Percentiles rank a stretch among this genome's conserved stretches.
These are phyloP conservation scores for Agapostemon virescens DNA, from an alignment of 2,888 invertebrate species.

Conservation along the genomic window DNA sequence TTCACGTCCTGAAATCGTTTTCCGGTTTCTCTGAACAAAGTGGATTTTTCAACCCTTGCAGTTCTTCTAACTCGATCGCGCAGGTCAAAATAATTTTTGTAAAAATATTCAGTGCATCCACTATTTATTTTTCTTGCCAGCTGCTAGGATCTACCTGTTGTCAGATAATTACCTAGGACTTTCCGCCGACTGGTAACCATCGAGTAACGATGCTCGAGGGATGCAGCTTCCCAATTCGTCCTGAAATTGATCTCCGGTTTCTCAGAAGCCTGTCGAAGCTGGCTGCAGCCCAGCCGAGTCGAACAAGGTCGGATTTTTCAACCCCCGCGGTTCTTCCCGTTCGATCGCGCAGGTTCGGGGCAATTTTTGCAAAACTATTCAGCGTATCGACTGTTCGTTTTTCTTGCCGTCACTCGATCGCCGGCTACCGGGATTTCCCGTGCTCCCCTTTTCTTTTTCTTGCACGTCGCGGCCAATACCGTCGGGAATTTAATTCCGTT, in stretches of 20 bases:
- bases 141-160: neutral
- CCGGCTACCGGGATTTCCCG: slow-evolving; percentile 31
- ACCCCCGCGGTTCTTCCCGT: neutral
- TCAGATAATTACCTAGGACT: no score
- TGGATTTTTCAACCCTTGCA: no score
- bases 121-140: no score
- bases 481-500: slow-evolving; percentile 72
- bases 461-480: slow-evolving; percentile 43
- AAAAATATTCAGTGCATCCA: no score
- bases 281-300: neutral
- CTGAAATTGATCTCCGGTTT: neutral
- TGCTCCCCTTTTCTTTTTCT: slow-evolving; percentile 29
- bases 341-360: neutral
- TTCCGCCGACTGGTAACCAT: no score
- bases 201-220: no score
- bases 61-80: no score
- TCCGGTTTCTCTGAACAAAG: no score
- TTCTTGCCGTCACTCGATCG: slow-evolving; percentile 20
- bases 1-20: no score
- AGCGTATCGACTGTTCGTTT: neutral
- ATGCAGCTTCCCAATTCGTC: no score
- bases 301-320: neutral
- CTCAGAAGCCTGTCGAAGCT: neutral
- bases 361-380: slow-evolving; percentile 8
- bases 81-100: no score